Conservation (phyloP, 2,113 vertebrate genomes). For the Trematomus loennbergii region DNA sequence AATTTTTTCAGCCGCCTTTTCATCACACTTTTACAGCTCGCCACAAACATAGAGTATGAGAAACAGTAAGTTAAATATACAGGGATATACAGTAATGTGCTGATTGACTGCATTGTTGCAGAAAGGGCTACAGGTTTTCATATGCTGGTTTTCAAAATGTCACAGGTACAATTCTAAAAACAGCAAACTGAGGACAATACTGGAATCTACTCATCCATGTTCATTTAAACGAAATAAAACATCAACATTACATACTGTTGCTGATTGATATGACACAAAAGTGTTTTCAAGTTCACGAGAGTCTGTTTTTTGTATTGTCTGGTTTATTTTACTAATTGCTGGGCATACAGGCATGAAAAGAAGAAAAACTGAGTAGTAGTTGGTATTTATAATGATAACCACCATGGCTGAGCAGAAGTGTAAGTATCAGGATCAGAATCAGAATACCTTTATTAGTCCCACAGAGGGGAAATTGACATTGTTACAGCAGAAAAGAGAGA, state of each 20-base stretch:
- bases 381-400: constrained; percentile 8
- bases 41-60: neutral
- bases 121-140: neutral
- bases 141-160: neutral
- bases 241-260: too few species aligned
- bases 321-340: constrained; percentile 22
- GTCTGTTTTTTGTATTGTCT: constrained; percentile 32
- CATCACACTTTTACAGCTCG: constrained; percentile 16
- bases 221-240: neutral
- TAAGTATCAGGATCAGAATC: neutral
- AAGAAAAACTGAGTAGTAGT: neutral
- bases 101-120: neutral
- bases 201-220: neutral
- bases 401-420: neutral
- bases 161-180: neutral
- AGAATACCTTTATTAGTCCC: too few species aligned
- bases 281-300: constrained; percentile 16
- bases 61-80: neutral
- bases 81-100: neutral
- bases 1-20: constrained; percentile 15
- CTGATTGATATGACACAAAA: too few species aligned
- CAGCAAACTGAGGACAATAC: neutral
- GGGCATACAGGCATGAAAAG: constrained; percentile 1
- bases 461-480: too few species aligned
- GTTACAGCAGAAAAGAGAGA: too few species aligned